Evolutionary conservation across 2,888 invertebrate species (phyloP).

Genomic region (Ceratothoa steindachneri): DNA sequence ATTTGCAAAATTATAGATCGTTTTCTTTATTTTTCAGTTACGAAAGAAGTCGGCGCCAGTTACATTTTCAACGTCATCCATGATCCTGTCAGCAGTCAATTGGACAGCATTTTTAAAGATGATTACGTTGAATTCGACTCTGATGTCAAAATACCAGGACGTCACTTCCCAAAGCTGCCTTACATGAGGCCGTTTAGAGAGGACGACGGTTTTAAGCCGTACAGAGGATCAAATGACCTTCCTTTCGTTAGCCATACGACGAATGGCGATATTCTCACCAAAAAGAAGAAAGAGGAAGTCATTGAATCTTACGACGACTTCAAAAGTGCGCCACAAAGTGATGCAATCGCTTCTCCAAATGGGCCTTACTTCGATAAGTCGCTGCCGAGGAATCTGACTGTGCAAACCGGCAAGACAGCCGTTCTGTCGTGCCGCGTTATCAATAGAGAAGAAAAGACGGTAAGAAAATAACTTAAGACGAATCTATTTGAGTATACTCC

Average conservation of each 20-base stretch:
- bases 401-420: conserved; percentile 36
- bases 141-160: conserved; percentile 29
- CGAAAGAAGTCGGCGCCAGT: conserved; percentile 17
- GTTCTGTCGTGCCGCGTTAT: conserved; percentile 32
- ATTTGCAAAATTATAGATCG: too few species aligned
- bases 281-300: background rate
- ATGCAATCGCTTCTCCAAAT: background rate
- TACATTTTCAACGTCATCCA: conserved; percentile 21
- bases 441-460: conserved; percentile 30
- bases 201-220: background rate
- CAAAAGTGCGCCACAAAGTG: background rate
- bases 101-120: background rate
- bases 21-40: conserved; percentile 12
- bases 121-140: conserved; percentile 22
- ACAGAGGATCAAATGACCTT: background rate
- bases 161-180: conserved; percentile 32
- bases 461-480: too few species aligned
- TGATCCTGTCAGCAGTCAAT: background rate
- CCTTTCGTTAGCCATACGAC: background rate
- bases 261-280: background rate
- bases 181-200: conserved; percentile 17
- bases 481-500: too few species aligned
- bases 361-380: conserved; percentile 35
- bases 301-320: background rate
- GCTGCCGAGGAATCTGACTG: conserved; percentile 29